These are phyloP conservation scores for Crotalus tigris DNA, from an alignment of 2,113 vertebrate species.

Conservation along the genomic window DNA sequence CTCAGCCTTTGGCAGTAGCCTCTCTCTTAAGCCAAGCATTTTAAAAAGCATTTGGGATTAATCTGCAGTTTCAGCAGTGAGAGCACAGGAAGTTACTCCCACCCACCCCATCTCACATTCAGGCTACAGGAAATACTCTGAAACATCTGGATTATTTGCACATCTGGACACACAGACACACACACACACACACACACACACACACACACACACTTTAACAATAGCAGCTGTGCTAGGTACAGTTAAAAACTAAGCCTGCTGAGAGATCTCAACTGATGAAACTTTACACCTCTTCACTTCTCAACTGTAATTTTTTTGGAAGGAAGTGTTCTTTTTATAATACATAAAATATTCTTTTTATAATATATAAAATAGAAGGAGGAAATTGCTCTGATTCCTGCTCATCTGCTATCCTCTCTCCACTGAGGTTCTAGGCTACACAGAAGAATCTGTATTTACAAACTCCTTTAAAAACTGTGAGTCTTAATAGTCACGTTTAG, in stretches of 20 bases:
- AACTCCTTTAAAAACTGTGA: neutral
- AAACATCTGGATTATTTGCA: slow-evolving; percentile 58
- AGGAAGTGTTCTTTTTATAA: slow-evolving; percentile 15
- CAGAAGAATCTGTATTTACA: neutral
- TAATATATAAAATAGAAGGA: rapidly evolving
- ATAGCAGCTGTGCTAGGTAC: slow-evolving; percentile 40
- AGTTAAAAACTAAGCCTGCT: neutral
- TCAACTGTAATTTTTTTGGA: slow-evolving; percentile 2
- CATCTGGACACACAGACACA: slow-evolving; percentile 49
- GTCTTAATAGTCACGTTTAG: neutral
- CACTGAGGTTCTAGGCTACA: neutral
- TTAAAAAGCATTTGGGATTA: neutral
- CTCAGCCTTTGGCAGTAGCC: neutral
- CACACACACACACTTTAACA: slow-evolving; percentile 11
- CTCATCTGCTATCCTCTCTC: neutral
- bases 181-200: neutral
- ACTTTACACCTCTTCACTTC: neutral
- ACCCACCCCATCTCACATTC: slow-evolving; percentile 36
- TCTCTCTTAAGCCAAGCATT: neutral
- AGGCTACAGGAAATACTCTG: slow-evolving; percentile 43
- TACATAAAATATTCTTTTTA: neutral
- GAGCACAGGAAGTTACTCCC: slow-evolving; percentile 51
- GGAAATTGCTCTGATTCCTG: neutral
- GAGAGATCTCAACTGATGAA: neutral
- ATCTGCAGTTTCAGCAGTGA: slow-evolving; percentile 21